A percentile compares a stretch with the other conserved stretches of the same genome.
Evolutionary conservation across 2,113 vertebrate genomes (phyloP).

Genomic region (Axis porcinus): DNA sequence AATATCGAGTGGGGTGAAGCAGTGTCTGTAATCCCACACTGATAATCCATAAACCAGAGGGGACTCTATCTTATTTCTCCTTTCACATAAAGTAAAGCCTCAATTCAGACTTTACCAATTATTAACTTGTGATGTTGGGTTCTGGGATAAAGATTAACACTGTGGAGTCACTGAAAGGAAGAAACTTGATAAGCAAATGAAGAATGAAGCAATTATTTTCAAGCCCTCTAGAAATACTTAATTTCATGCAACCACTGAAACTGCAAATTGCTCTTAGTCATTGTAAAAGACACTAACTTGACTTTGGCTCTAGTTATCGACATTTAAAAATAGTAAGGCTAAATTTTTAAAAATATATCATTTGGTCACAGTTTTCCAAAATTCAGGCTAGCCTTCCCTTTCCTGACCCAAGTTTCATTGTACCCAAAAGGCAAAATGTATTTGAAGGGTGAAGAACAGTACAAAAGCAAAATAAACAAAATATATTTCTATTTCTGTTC

Average conservation of each 20-base stretch:
- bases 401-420: conserved; percentile 7
- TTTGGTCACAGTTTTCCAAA: background rate
- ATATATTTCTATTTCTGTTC: background rate
- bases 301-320: background rate
- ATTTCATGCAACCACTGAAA: conserved; percentile 46
- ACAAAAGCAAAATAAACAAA: conserved; percentile 39
- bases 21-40: conserved; percentile 51
- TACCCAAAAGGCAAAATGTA: background rate
- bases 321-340: background rate
- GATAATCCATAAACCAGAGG: conserved; percentile 67
- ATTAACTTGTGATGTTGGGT: conserved; percentile 47
- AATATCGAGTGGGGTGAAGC: conserved; percentile 21
- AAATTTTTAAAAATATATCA: background rate
- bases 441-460: background rate
- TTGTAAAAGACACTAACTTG: background rate
- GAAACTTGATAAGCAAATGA: conserved; percentile 64
- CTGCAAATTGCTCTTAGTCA: background rate
- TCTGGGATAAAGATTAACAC: conserved; percentile 65
- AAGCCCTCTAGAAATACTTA: conserved; percentile 51
- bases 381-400: background rate
- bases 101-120: conserved; percentile 55
- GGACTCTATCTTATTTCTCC: conserved; percentile 20
- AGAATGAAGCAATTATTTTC: conserved; percentile 59
- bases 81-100: conserved; percentile 48
- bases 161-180: conserved; percentile 43